phyloP scores from a whole-genome alignment of 2,888 invertebrate species.

The Eupithecia abbreviata region DNA sequence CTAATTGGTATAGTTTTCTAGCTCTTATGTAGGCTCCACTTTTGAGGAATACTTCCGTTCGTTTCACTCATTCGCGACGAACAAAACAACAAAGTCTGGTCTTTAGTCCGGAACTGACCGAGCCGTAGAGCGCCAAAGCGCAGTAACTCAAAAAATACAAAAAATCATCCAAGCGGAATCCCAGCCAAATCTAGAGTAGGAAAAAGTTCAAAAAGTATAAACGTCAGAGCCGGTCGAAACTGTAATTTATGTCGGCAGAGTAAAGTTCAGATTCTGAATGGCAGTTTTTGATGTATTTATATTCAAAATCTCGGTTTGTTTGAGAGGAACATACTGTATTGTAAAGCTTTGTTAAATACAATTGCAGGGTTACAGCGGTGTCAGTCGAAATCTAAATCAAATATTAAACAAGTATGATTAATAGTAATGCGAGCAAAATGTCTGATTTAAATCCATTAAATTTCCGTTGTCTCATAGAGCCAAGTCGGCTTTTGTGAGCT shows the following conservation, averaged over 20 bases:
- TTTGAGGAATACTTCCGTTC: background rate
- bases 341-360: background rate
- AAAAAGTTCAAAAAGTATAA: slow-evolving; percentile 38
- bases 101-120: slow-evolving; percentile 38
- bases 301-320: slow-evolving; percentile 1
- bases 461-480: background rate
- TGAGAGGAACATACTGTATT: background rate
- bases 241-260: slow-evolving; percentile 18
- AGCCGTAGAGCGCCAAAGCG: slow-evolving; percentile 41
- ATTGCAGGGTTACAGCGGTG: background rate
- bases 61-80: slow-evolving; percentile 3
- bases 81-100: slow-evolving; percentile 22
- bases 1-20: background rate
- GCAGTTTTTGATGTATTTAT: background rate
- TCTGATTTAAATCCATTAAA: background rate
- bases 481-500: background rate
- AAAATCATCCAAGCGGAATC: slow-evolving; percentile 36
- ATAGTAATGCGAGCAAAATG: background rate
- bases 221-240: slow-evolving; percentile 30
- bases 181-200: slow-evolving; percentile 44
- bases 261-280: slow-evolving; percentile 9
- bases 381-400: background rate
- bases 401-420: background rate
- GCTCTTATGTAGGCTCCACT: background rate
- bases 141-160: slow-evolving; percentile 45